Conservation (phyloP, 1,140 invertebrate species). For the Pseudomyrmex gracilis region DNA sequence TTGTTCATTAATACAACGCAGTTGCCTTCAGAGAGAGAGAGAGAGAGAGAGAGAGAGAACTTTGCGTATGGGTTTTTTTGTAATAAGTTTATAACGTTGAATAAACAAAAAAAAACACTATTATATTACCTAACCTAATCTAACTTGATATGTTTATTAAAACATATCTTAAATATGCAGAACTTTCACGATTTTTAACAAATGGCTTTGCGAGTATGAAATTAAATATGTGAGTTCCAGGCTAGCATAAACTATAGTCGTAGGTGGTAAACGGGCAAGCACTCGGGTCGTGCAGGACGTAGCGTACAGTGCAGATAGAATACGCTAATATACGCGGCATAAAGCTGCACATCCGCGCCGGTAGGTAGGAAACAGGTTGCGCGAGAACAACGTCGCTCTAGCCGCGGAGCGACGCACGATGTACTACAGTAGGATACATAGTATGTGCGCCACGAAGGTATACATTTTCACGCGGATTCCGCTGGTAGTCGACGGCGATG, state of each 20-base stretch:
- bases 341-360: slow-evolving; percentile 44
- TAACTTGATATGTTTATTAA: too few relatives aligned
- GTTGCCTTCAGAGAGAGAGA: not conserved
- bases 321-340: slow-evolving; percentile 42
- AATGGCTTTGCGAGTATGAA: too few relatives aligned
- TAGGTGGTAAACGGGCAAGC: slow-evolving; percentile 22
- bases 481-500: slow-evolving; percentile 56
- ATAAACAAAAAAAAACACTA: too few relatives aligned
- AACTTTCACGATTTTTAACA: too few relatives aligned
- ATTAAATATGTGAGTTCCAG: too few relatives aligned
- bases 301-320: slow-evolving; percentile 8
- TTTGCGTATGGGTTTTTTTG: not conserved
- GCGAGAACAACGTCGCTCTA: not conserved
- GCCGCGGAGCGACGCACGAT: not conserved
- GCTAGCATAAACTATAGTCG: slow-evolving; percentile 4
- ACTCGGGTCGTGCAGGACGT: slow-evolving; percentile 15
- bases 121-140: too few relatives aligned
- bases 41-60: not conserved
- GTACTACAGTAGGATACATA: not conserved
- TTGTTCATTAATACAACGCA: slow-evolving; percentile 26
- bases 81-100: too few relatives aligned
- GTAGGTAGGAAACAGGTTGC: slow-evolving; percentile 50
- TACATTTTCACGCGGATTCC: slow-evolving; percentile 74
- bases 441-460: slow-evolving; percentile 39
- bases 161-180: too few relatives aligned